phyloP scores from a whole-genome alignment of 23 tunicate genomes.

The Ciona savignyi region DNA sequence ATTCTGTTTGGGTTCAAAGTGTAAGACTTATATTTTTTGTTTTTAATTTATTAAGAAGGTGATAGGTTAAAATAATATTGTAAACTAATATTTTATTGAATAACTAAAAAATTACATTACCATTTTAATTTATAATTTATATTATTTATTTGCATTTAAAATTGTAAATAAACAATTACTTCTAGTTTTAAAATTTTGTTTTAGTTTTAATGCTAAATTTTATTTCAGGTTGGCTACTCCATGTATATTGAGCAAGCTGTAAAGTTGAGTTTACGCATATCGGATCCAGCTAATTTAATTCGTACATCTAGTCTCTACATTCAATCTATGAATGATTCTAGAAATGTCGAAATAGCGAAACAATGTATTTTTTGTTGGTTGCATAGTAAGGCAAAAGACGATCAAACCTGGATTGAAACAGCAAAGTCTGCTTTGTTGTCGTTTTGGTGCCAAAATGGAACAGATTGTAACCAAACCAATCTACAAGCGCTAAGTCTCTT shows the following conservation, averaged over 20 bases:
- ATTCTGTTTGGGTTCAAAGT: neutral
- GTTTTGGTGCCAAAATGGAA: neutral
- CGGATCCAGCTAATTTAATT: neutral
- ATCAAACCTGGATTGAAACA: neutral
- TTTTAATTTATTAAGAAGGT: too few relatives aligned
- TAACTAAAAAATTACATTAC: too few relatives aligned
- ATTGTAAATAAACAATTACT: too few relatives aligned
- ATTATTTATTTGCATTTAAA: too few relatives aligned
- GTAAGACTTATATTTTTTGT: neutral
- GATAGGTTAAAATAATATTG: too few relatives aligned
- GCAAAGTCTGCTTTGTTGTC: neutral
- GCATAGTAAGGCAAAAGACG: neutral
- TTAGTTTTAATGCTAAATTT: neutral
- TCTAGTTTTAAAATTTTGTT: too few relatives aligned
- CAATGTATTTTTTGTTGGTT: neutral
- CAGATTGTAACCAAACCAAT: neutral
- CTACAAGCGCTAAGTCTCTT: neutral
- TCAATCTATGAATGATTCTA: neutral
- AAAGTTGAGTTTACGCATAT: neutral
- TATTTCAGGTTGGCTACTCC: conserved; percentile 14
- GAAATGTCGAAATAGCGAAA: neutral
- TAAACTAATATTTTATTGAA: too few relatives aligned
- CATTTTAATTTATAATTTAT: too few relatives aligned
- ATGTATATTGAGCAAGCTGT: neutral
- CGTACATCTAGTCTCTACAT: neutral